Conservation (phyloP, 2,113 vertebrate genomes). For the Ranitomeya variabilis region DNA sequence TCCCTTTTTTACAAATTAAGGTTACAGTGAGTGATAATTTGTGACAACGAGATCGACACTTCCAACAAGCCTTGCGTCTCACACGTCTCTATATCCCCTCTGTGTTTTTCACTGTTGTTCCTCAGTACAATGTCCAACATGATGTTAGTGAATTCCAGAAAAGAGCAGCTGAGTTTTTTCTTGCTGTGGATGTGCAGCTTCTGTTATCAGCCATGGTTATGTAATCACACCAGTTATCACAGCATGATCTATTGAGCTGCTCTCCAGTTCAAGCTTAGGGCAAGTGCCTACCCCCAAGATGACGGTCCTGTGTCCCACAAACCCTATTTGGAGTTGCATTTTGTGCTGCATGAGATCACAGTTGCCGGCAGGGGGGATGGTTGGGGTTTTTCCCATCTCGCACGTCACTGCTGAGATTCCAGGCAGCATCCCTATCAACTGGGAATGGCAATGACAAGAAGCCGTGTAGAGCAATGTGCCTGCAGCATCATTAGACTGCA, state of each 20-base stretch:
- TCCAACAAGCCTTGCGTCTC: not conserved
- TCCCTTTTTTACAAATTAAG: not conserved
- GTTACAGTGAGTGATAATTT: not conserved
- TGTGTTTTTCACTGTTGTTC: not conserved
- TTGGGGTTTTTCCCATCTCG: slow-evolving; percentile 35
- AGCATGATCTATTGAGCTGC: slow-evolving; percentile 36
- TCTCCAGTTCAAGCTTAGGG: slow-evolving; percentile 38
- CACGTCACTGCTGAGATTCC: slow-evolving; percentile 47
- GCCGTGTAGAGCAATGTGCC: slow-evolving; percentile 34
- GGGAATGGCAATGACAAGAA: slow-evolving; percentile 46
- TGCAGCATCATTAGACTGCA: slow-evolving; percentile 47
- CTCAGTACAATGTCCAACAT: not conserved
- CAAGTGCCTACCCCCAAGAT: slow-evolving; percentile 36
- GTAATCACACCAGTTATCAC: slow-evolving; percentile 37
- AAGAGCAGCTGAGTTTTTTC: slow-evolving; percentile 2
- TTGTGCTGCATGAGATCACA: slow-evolving; percentile 33
- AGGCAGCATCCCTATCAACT: slow-evolving; percentile 24
- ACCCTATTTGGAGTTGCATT: slow-evolving; percentile 31
- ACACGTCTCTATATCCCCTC: not conserved
- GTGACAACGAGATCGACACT: not conserved
- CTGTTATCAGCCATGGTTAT: slow-evolving; percentile 44
- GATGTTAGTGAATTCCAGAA: slow-evolving; percentile 1
- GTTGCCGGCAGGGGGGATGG: slow-evolving; percentile 27
- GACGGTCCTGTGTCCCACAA: slow-evolving; percentile 38
- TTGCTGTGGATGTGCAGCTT: not conserved